Base-by-base conservation (phyloP, 2,113 vertebrate species). In the Mirza zaza region DNA sequence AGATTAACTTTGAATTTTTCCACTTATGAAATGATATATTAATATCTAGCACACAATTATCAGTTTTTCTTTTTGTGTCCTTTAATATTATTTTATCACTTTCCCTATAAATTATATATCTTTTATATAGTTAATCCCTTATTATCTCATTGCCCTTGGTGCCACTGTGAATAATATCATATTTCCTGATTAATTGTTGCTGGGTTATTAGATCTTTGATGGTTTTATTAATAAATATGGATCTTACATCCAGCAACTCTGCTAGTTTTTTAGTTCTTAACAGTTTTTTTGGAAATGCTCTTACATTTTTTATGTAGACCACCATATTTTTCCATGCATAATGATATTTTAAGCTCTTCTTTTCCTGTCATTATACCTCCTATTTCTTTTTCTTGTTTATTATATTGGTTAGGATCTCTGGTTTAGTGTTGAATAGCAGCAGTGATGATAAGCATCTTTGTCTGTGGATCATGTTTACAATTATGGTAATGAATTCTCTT, bases 1-100 rank as follows among this genome's bases (percentile, higher is more conserved):
- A 77, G 25, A 76, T 79, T 88, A 81, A 68, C 80, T 86, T 90
- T 86, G 18, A 34, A 27, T 48, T 95, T 97, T 95, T 20, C 25
- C 21, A 42, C 25, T 76, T 45, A 34, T 42, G 15, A 81, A 80
- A 67, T 81, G 32, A 8, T 61, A 18, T 48, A 17, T 93, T 87
- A 59, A 39, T 70, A 61, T 55, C 48, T 52, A 65, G 21, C 13
- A 73, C 9, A 36, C 15, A 42, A 75, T 79, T 61, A 34, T 83
- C 55, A 67, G 32, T 29, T 82, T 95, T 86, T 81, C 55, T 45
- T 59, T 87, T 55, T 65, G 21, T 63, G 14, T 59, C 14, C 9
- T 76, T 91, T 77, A 93, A 39, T 82, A 63, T 77, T 67, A 79
- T 83, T 79, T 68, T 73, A 29, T 70, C 27, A n/a, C 89, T 85